These are phyloP conservation scores for Dinocampus coccinellae DNA, from an alignment of 2,888 invertebrate species.

Conservation along the genomic window DNA sequence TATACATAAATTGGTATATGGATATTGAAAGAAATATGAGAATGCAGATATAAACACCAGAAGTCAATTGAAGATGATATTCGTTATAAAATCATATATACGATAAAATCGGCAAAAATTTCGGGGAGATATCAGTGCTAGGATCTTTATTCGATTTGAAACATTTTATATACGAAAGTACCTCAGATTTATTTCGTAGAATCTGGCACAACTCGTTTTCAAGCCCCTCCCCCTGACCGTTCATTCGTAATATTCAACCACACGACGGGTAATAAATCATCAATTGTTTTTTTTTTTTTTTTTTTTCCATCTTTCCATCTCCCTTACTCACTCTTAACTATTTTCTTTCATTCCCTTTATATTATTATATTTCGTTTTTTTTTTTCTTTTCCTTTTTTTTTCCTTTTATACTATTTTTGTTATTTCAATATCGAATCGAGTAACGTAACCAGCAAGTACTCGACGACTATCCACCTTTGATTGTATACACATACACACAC, in stretches of 20 bases:
- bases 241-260: slow-evolving; percentile 36
- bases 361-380: not conserved
- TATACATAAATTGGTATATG: not conserved
- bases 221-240: slow-evolving; percentile 14
- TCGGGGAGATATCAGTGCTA: slow-evolving; percentile 41
- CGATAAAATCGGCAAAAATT: slow-evolving; percentile 37
- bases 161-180: slow-evolving; percentile 37
- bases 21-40: not conserved
- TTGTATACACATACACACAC: not conserved
- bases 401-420: slow-evolving; percentile 28
- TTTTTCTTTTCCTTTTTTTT: slow-evolving; percentile 22
- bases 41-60: slow-evolving; percentile 16
- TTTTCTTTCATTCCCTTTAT: not conserved
- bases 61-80: slow-evolving; percentile 30
- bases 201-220: slow-evolving; percentile 38
- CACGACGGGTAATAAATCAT: slow-evolving; percentile 36
- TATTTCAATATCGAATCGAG: slow-evolving; percentile 36
- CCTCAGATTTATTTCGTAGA: slow-evolving; percentile 37
- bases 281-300: slow-evolving; percentile 28
- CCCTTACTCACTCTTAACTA: not conserved
- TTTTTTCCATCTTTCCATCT: not conserved
- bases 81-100: slow-evolving; percentile 38
- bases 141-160: slow-evolving; percentile 41
- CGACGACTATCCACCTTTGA: slow-evolving; percentile 9
- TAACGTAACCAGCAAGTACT: slow-evolving; percentile 25